Evolutionary conservation across 2,888 invertebrate species (phyloP).

Genomic region (Oxystoma pomonae): DNA sequence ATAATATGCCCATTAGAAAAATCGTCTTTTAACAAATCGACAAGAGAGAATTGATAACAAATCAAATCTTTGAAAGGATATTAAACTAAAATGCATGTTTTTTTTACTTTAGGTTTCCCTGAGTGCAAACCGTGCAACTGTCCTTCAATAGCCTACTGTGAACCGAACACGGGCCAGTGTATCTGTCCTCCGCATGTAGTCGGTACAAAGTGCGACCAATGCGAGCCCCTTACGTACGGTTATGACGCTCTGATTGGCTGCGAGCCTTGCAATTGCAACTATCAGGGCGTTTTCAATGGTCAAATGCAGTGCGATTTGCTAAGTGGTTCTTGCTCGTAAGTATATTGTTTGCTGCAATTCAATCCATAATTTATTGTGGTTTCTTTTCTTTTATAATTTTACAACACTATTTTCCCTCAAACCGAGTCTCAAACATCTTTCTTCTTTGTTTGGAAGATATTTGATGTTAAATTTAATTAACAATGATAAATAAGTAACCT

Average conservation of each 20-base stretch:
- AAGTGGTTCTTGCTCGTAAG: constrained; percentile 80
- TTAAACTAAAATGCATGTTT: no score
- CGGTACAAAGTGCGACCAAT: constrained; percentile 85
- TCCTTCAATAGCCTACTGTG: constrained; percentile 77
- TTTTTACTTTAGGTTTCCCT: constrained; percentile 64
- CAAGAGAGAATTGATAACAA: no score
- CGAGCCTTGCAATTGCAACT: constrained; percentile 88
- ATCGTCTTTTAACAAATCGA: no score
- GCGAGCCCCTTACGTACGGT: constrained; percentile 84
- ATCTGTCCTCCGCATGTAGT: constrained; percentile 89
- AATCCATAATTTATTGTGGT: no score
- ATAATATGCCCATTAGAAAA: no score
- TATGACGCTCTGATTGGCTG: constrained; percentile 94
- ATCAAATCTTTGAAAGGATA: no score
- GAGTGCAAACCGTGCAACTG: constrained; percentile 87
- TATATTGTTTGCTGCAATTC: constrained; percentile 26
- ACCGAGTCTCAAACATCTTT: no score
- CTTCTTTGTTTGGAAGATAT: no score
- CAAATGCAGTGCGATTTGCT: constrained; percentile 83
- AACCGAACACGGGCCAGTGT: constrained; percentile 67
- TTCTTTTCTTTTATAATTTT: no score
- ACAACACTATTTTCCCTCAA: no score
- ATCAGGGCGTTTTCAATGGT: constrained; percentile 71
- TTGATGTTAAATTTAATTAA: no score
- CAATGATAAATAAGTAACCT: no score